Evolutionary conservation across 2,113 vertebrate genomes (phyloP).

Genomic region (Peromyscus polionotus): DNA sequence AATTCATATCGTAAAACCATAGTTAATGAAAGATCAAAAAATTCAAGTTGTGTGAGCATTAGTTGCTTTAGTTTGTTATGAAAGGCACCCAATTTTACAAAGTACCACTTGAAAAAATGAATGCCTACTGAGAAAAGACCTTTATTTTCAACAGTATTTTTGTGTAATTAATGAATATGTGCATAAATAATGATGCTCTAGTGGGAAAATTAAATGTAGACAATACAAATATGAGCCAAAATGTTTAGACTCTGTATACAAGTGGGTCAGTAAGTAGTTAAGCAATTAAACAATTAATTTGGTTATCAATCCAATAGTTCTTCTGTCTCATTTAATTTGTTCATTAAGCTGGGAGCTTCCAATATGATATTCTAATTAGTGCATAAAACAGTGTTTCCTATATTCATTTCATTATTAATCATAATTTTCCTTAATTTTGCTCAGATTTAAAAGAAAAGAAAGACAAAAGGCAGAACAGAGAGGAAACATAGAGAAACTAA

Average conservation of each 20-base stretch:
- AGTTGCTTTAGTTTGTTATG: not conserved
- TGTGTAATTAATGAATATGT: not conserved
- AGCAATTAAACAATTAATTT: not conserved
- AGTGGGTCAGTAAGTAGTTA: not conserved
- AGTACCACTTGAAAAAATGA: not conserved
- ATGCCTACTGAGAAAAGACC: not conserved
- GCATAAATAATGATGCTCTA: not conserved
- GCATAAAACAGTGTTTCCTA: not conserved
- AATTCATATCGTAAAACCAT: slow-evolving; percentile 31
- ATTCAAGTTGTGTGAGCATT: fast-evolving
- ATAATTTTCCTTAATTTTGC: not conserved
- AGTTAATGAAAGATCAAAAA: slow-evolving; percentile 64
- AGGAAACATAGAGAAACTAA: not conserved
- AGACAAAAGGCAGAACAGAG: not conserved
- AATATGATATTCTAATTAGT: not conserved
- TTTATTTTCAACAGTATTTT: not conserved
- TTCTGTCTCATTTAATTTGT: not conserved
- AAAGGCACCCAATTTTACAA: not conserved
- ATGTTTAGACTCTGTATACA: not conserved
- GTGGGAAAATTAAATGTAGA: not conserved
- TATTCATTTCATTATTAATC: not conserved
- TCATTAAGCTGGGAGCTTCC: not conserved
- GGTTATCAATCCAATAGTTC: not conserved
- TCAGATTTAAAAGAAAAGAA: not conserved
- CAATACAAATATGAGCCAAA: not conserved